Percentiles rank a stretch among this genome's conserved stretches.
Conservation (phyloP, 2,113 vertebrate genomes). For the Eudorcas thomsonii region DNA sequence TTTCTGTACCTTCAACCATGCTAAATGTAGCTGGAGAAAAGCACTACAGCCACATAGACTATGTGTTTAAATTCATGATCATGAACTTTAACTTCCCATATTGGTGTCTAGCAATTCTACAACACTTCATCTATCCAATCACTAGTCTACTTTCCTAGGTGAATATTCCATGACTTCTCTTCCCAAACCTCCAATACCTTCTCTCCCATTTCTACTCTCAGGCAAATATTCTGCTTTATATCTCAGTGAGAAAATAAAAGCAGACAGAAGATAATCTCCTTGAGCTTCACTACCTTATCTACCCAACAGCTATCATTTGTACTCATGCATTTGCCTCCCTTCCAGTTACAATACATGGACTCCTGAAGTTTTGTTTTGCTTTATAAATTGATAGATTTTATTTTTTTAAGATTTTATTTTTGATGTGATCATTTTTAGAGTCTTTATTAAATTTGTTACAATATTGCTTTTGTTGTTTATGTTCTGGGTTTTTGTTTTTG, state of each 20-base stretch:
- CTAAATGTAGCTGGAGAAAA: not conserved
- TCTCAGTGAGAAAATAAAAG: not conserved
- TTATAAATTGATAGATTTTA: not conserved
- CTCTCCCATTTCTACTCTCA: not conserved
- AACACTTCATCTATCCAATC: not conserved
- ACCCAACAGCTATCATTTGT: not conserved
- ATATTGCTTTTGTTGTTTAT: not conserved
- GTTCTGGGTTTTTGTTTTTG: not conserved
- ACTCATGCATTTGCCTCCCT: not conserved
- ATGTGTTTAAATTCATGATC: not conserved
- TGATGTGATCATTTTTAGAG: not conserved
- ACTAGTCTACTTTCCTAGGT: not conserved
- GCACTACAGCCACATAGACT: not conserved
- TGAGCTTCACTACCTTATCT: not conserved
- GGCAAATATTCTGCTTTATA: not conserved
- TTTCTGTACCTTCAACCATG: not conserved
- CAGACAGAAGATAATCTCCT: not conserved
- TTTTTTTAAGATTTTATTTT: not conserved
- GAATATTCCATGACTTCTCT: not conserved
- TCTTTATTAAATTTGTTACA: not conserved
- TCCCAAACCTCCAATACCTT: not conserved
- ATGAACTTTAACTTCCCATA: not conserved
- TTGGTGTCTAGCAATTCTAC: not conserved
- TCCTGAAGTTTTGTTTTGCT: not conserved
- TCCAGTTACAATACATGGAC: not conserved